These are phyloP conservation scores for Araneus ventricosus DNA, from an alignment of 1,140 invertebrate genomes.

Conservation along the genomic window DNA sequence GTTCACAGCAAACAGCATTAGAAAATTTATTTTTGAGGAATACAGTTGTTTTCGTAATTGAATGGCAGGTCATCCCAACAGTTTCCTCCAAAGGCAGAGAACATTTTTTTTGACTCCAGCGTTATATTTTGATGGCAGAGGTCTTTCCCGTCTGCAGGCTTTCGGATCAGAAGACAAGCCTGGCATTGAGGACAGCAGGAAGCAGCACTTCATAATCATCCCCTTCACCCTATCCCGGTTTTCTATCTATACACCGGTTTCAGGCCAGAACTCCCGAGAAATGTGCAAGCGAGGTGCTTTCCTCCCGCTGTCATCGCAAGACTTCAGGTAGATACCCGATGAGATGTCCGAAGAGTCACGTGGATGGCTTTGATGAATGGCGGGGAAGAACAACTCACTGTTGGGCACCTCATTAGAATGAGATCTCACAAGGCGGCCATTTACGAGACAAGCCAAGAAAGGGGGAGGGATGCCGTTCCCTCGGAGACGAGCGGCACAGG, in stretches of 20 bases:
- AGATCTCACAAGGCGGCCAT: constrained; percentile 48
- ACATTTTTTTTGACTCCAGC: neutral
- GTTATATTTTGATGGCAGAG: neutral
- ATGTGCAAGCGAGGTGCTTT: constrained; percentile 45
- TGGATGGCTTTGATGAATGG: constrained; percentile 65
- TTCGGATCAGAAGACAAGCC: neutral
- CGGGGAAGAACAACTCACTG: constrained; percentile 57
- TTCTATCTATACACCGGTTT: constrained; percentile 36
- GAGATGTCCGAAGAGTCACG: constrained; percentile 70
- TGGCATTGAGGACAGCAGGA: constrained; percentile 4
- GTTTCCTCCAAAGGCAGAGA: neutral
- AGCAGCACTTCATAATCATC: constrained; percentile 49
- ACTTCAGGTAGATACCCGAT: constrained; percentile 56
- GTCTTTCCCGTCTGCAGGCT: neutral
- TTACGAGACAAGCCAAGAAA: constrained; percentile 37
- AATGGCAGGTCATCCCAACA: neutral
- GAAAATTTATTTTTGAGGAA: neutral
- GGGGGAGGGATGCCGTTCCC: neutral
- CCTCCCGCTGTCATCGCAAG: constrained; percentile 67
- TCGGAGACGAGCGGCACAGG: neutral
- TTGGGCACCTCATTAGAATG: constrained; percentile 57
- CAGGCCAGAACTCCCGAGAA: constrained; percentile 19
- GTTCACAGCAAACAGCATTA: neutral
- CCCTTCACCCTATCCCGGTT: constrained; percentile 23
- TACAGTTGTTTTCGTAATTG: neutral